These are phyloP conservation scores for Pluvialis apricaria DNA, from an alignment of 2,113 vertebrate species.

Conservation along the genomic window DNA sequence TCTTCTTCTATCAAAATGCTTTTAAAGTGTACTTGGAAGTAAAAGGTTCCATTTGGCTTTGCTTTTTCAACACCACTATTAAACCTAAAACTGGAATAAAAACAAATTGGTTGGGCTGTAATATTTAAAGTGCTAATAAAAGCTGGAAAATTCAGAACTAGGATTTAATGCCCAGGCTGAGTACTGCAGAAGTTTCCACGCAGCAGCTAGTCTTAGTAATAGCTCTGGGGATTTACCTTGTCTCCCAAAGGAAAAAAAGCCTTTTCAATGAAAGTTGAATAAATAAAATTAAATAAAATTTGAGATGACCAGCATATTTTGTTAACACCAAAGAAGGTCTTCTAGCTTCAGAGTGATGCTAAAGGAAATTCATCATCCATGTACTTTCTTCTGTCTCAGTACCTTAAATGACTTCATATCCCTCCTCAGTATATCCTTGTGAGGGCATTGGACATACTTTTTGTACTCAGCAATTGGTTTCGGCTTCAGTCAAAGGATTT, in stretches of 20 bases:
- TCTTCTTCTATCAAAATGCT: background rate
- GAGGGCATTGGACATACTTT: background rate
- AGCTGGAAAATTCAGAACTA: background rate
- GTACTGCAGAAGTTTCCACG: background rate
- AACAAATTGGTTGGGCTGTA: background rate
- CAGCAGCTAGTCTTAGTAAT: background rate
- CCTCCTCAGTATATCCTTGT: background rate
- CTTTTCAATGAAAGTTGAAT: background rate
- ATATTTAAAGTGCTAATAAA: constrained; percentile 21
- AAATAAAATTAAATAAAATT: background rate
- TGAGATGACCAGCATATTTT: background rate
- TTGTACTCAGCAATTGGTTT: background rate
- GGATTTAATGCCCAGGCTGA: background rate
- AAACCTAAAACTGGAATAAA: background rate
- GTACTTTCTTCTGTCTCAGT: background rate
- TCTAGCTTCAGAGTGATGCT: background rate
- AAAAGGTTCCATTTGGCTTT: constrained; percentile 4
- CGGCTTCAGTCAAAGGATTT: background rate
- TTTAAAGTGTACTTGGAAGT: background rate
- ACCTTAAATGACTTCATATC: background rate
- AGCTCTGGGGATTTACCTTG: background rate
- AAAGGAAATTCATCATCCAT: background rate
- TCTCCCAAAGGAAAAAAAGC: background rate
- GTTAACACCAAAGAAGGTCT: background rate
- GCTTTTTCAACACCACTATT: background rate